These are phyloP conservation scores for Yponomeuta sedellus DNA, from an alignment of 2,888 invertebrate species.

Conservation along the genomic window DNA sequence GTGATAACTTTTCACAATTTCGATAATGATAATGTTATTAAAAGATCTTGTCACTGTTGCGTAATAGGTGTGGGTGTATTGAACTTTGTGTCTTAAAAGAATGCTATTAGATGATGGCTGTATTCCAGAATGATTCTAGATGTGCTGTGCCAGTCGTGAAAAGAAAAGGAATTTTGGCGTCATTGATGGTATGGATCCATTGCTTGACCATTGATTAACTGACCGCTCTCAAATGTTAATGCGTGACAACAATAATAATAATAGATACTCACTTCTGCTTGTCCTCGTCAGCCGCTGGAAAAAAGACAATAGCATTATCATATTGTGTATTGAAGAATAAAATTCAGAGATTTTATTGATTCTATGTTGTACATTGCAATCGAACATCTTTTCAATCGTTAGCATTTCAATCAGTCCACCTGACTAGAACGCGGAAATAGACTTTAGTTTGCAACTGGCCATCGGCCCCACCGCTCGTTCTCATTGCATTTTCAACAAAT, in stretches of 20 bases:
- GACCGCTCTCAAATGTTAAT: neutral
- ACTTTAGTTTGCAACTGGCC: too few species aligned
- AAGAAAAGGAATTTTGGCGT: neutral
- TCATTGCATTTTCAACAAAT: too few species aligned
- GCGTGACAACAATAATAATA: constrained; percentile 15
- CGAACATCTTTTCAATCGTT: too few species aligned
- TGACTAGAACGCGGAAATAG: too few species aligned
- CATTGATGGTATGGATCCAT: neutral
- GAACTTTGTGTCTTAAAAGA: neutral
- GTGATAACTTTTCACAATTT: too few species aligned
- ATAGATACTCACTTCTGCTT: constrained; percentile 95
- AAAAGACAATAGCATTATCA: constrained; percentile 31
- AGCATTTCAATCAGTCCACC: too few species aligned
- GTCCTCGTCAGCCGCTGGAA: constrained; percentile 96
- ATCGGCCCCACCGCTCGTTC: too few species aligned
- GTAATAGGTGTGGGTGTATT: neutral
- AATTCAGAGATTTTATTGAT: too few species aligned
- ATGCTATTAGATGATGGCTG: neutral
- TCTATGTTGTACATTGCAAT: too few species aligned
- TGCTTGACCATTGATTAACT: neutral
- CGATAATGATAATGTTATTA: too few species aligned
- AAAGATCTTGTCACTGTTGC: neutral
- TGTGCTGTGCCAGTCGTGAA: neutral
- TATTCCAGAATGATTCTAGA: neutral
- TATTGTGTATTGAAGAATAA: too few species aligned